Evolutionary conservation across 2,888 invertebrate genomes (phyloP), one percentile per base, ranked within the genome.

Genomic region (Hyalella azteca): DNA sequence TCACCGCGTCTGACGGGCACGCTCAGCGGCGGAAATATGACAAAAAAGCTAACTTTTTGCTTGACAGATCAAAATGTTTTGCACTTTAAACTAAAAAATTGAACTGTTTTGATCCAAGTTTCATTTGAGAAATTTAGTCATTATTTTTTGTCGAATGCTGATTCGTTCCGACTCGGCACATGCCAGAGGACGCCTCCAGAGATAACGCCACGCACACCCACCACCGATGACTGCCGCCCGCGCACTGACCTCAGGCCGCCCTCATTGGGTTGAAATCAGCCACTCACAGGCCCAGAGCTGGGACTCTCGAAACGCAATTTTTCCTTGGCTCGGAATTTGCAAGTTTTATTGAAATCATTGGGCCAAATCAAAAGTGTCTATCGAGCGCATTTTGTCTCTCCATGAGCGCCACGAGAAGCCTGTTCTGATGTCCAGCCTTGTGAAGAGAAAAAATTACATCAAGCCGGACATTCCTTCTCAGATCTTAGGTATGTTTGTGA

Each of bases 221-320:
- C 66, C 36, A 36, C 39, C 54, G 22, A 66, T 29, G 15, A 66
- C 66, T 32, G 66, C 36, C 39, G 66, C 66, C 66, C 66, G 66
- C 66, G 66, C 66, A 36, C 66, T 36, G 36, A 36, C 36, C 32
- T 32, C 66, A 36, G 36, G 32, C 19, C 22, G 32, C 36, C 39
- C 66, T 66, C 66, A 66, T 66, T 66, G 66, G 66, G 36, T 36
- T 66, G 36, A n/a, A 36, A 66, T 4, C 66, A 66, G 66, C 66
- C 66, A 66, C 66, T 66, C 66, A 66, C 66, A 66, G 66, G 19
- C 36, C 66, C 36, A 36, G 13, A 32, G 13, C 22, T 29, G 66
- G n/a, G 39, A 36, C 66, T 32, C 36, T 15, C 66, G 19, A 36
- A 66, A 66, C 32, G 66, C 36, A 66, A 66, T 66, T 66, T 66